These are phyloP conservation scores for Pogona vitticeps DNA, from an alignment of 2,113 vertebrate genomes.

Conservation along the genomic window DNA sequence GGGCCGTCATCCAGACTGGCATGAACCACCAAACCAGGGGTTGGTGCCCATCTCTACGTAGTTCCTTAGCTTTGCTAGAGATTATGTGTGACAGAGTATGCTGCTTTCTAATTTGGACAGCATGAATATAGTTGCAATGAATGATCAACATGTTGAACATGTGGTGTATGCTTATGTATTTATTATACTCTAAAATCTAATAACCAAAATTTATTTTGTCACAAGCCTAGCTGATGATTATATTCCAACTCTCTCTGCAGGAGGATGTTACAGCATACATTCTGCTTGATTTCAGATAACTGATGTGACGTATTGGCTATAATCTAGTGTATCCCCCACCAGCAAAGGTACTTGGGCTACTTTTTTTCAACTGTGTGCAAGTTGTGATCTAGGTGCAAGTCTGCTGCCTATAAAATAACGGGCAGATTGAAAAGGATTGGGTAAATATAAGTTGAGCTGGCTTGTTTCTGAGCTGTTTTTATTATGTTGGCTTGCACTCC, in stretches of 20 bases:
- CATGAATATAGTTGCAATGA: not conserved
- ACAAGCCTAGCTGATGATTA: conserved; percentile 22
- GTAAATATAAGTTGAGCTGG: conserved; percentile 30
- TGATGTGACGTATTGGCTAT: not conserved
- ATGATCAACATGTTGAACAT: not conserved
- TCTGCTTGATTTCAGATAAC: not conserved
- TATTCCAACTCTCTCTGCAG: not conserved
- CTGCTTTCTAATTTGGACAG: not conserved
- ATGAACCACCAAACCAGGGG: no score
- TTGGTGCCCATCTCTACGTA: not conserved
- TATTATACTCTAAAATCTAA: not conserved
- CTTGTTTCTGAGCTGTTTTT: conserved; percentile 50
- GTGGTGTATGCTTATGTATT: not conserved
- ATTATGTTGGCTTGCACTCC: conserved; percentile 47
- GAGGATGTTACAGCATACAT: not conserved
- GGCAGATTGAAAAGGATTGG: conserved; percentile 13
- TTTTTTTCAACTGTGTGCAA: not conserved
- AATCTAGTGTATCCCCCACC: not conserved
- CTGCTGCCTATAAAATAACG: not conserved
- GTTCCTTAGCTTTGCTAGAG: not conserved
- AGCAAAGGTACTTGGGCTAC: not conserved
- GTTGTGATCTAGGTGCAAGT: conserved; percentile 31
- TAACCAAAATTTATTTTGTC: not conserved
- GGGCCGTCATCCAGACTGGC: no score
- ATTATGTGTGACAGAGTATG: not conserved